Evolutionary conservation across 2,888 invertebrate genomes (phyloP), one percentile per base, ranked within the genome.

Genomic region (Zelleria hepariella): DNA sequence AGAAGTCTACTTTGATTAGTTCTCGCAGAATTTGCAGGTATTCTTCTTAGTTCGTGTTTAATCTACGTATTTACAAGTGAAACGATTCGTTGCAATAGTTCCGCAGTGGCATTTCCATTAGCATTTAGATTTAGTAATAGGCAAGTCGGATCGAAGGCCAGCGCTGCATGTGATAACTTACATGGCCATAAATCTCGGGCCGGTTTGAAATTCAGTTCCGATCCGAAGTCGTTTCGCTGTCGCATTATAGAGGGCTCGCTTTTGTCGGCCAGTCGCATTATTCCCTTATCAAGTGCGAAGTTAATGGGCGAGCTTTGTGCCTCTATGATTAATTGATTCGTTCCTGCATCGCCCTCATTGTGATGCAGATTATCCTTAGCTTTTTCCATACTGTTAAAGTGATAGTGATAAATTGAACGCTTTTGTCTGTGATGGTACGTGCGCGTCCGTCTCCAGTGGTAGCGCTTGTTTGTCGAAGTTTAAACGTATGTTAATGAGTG

Each of bases 261-360:
- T 73, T 86, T 86, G 85, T 86, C 77, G 79, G 73, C 75, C 74
- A 73, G 75, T 76, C 78, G 78, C 77, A 82, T 84, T 85, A 85
- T 85, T 82, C 86, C 83, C 82, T 86, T 85, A 86, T 86, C 86
- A 85, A 86, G 80, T 82, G 78, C 75, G 78, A 85, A 86, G 85
- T 86, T 87, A 88, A 88, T 86, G 86, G 86, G 81, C 79, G 68
- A 79, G 82, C 86, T 79, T 87, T 87, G 86, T 87, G 78, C 77
- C 68, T 77, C 68, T 82, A 86, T 87, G 87, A 88, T 88, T 87
- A 86, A 87, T 88, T 84, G 87, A 84, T 84, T 78, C 73, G 73
- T 74, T 71, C 73, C 73, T 75, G 77, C 76, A 77, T 77, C 72
- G 75, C 77, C 26, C 75, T 80, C 80, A 81, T 88, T 86, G 83